These are phyloP conservation scores for Lepidurus couesii DNA, from an alignment of 1,140 invertebrate genomes.

Conservation along the genomic window DNA sequence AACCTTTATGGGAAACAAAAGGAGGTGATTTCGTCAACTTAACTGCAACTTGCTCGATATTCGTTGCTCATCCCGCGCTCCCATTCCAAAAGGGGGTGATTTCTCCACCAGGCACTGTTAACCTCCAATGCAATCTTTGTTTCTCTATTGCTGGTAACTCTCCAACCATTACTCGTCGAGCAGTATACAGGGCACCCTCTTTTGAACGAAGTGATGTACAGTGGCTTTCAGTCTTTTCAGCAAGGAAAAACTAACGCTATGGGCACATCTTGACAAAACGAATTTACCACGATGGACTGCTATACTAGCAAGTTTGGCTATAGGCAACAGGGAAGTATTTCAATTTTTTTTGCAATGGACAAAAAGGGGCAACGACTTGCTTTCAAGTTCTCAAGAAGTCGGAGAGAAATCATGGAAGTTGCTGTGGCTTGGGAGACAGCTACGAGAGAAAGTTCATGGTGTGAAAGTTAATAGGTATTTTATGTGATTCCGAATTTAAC, in stretches of 20 bases:
- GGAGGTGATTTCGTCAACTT: too few relatives aligned
- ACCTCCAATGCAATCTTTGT: not conserved
- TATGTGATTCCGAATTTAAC: too few relatives aligned
- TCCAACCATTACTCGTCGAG: not conserved
- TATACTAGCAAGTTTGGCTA: not conserved
- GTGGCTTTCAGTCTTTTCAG: slow-evolving; percentile 15
- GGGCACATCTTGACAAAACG: not conserved
- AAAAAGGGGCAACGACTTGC: not conserved
- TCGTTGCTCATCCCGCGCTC: not conserved
- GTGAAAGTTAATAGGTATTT: too few relatives aligned
- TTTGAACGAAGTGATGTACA: not conserved
- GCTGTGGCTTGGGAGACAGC: not conserved
- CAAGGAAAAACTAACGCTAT: not conserved
- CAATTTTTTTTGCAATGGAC: slow-evolving; percentile 7
- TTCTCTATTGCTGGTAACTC: not conserved
- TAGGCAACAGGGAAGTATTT: not conserved
- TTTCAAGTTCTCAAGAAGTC: not conserved
- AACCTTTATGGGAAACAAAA: too few relatives aligned
- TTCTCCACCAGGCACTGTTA: not conserved
- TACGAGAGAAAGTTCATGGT: too few relatives aligned
- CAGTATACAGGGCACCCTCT: not conserved
- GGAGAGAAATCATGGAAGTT: not conserved
- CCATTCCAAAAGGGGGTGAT: not conserved
- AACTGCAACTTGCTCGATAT: not conserved
- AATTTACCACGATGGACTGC: not conserved